Conservation (phyloP, 2,888 invertebrate genomes). For the Hipparchia sbordonii region DNA sequence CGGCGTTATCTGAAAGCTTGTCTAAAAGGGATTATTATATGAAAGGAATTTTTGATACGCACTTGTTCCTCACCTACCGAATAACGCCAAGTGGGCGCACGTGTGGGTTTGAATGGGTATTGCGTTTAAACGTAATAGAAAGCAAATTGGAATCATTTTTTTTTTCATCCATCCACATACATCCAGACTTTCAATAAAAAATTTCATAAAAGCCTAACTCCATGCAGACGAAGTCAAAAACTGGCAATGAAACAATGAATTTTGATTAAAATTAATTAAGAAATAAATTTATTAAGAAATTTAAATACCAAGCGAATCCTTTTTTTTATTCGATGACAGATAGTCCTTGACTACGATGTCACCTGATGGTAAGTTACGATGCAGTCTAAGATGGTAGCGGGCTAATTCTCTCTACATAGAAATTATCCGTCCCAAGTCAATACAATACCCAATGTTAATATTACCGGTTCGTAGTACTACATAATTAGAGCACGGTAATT, state of each 20-base stretch:
- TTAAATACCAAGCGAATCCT: no score
- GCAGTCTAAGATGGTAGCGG: no score
- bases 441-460: background rate
- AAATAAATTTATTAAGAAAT: no score
- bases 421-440: background rate
- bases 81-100: background rate
- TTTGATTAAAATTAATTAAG: no score
- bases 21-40: conserved; percentile 9
- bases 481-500: conserved; percentile 8
- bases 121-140: background rate
- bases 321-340: no score
- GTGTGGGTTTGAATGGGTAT: background rate
- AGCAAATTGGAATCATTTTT: no score
- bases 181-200: no score
- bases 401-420: background rate
- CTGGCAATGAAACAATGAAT: background rate
- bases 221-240: no score
- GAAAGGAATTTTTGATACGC: conserved; percentile 12
- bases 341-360: no score
- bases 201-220: background rate
- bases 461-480: background rate
- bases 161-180: no score
- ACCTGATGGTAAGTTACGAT: no score
- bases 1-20: conserved; percentile 1
- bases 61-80: background rate